Evolutionary conservation across 2,888 invertebrate genomes (phyloP).

Genomic region (Didymodactylos carnosus): DNA sequence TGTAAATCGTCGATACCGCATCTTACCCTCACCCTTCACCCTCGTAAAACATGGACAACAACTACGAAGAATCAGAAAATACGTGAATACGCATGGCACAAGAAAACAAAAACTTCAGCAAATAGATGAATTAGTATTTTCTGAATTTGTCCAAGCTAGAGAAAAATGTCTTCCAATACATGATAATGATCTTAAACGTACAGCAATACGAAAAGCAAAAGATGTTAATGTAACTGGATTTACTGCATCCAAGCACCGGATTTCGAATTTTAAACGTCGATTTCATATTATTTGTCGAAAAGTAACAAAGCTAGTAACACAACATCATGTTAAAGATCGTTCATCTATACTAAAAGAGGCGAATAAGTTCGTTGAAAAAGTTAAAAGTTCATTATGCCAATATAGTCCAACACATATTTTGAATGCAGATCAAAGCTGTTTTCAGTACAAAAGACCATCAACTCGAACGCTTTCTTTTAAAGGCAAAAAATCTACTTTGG

Average conservation of each 20-base stretch:
- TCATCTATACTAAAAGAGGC: background rate
- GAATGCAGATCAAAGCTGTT: no score
- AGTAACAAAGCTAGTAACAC: background rate
- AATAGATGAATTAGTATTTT: background rate
- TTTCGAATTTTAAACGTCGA: background rate
- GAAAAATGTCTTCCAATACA: background rate
- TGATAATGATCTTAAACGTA: background rate
- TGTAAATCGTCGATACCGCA: background rate
- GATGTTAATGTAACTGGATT: background rate
- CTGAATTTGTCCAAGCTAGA: background rate
- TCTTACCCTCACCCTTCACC: no score
- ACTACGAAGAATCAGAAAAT: background rate
- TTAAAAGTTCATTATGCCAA: background rate
- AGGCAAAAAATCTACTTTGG: background rate
- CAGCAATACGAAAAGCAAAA: background rate
- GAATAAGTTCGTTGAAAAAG: background rate
- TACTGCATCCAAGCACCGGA: background rate
- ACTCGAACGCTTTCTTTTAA: background rate
- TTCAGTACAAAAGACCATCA: no score
- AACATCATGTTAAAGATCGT: background rate
- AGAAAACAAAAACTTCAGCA: background rate
- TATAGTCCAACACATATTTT: no score
- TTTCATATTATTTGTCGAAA: background rate
- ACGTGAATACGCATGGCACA: background rate
- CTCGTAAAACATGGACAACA: background rate